Evolutionary conservation across 2,888 invertebrate genomes (phyloP), one percentile per base, ranked within the genome.

Genomic region (Dexiosoma caninum): DNA sequence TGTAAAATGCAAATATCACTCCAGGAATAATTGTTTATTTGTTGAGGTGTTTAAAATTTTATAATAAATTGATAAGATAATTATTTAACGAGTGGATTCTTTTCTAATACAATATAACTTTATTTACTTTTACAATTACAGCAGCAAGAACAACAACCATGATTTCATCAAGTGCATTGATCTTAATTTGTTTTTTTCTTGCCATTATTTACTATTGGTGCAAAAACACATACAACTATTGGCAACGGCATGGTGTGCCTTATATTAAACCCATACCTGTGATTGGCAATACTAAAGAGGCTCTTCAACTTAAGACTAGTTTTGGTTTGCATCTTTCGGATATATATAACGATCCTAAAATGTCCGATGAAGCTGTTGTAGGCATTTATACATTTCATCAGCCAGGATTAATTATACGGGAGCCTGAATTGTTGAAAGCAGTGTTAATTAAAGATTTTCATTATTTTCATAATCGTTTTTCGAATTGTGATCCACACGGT

Each of bases 361-460:
- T 85, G 70, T n/a, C 84, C 84, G 64, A 89, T 79, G 82, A 84
- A 79, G 84, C 90, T 51, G 82, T 90, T 42, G 85, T 87, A 82
- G 87, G 92, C 84, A 80, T 91, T 82, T 85, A 89, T 87, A 85
- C 90, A 1, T 85, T 92, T 16, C 89, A 91, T 82, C 88, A 88
- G n/a, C 92, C 92, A 0, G 87, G 85, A 0, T 64, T 92, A n/a
- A 19, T 92, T 2, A 81, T 90, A 10, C 88, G 91, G 1, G 91
- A 92, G 51, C 89, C 89, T 0, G 91, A 91, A n/a, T 72, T 92
- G 2, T 83, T 91, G 0, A 92, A 91, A 82, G 85, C 88, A 0
- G 82, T 92, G 1, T 70, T 92, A 19, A 88, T 92, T 2, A 91
- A 90, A 57, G 91, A 92, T 71, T 91, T 92, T 49, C 87, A 89